Conservation (phyloP, 2,113 vertebrate genomes). For the Anthoscopus minutus region DNA sequence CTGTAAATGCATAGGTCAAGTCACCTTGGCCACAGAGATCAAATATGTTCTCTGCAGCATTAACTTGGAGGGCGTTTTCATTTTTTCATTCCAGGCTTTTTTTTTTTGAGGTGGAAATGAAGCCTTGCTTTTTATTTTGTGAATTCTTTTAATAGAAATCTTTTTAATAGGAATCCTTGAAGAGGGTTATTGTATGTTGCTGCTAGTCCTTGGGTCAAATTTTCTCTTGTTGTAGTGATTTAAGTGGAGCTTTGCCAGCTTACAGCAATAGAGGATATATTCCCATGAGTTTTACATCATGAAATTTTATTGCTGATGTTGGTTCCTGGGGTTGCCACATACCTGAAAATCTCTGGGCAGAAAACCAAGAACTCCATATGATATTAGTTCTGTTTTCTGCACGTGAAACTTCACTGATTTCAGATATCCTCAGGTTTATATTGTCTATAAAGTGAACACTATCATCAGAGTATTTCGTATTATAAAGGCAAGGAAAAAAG, state of each 20-base stretch:
- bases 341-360: slow-evolving; percentile 25
- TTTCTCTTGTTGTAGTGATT: neutral
- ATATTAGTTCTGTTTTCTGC: neutral
- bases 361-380: slow-evolving; percentile 4
- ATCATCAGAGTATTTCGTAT: neutral
- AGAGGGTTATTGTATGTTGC: neutral
- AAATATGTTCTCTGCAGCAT: neutral
- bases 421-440: neutral
- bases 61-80: neutral
- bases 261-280: neutral
- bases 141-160: slow-evolving; percentile 10
- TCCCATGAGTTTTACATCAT: slow-evolving; percentile 10
- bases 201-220: slow-evolving; percentile 19
- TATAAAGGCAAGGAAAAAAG: neutral
- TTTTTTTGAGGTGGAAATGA: neutral
- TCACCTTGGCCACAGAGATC: neutral
- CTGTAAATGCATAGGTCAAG: neutral
- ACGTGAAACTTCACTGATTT: neutral
- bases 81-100: neutral
- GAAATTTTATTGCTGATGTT: slow-evolving; percentile 38
- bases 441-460: neutral
- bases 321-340: slow-evolving; percentile 5
- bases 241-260: slow-evolving; percentile 7
- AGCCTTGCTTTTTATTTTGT: slow-evolving; percentile 25
- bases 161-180: slow-evolving; percentile 22